These are phyloP conservation scores for Eristalinus aeneus DNA, from an alignment of 2,888 invertebrate genomes.

Conservation along the genomic window DNA sequence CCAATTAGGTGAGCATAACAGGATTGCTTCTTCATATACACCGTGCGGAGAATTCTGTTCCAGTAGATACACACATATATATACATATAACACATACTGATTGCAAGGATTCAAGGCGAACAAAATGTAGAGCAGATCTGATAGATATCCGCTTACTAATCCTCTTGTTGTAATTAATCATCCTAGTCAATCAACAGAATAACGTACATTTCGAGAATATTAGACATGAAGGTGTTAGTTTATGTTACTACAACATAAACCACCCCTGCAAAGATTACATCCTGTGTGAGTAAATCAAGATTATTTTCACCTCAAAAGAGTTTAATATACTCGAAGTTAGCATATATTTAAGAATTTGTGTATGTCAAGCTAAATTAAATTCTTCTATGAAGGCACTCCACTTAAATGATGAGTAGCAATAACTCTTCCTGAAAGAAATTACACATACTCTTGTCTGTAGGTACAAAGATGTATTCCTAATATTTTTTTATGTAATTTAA, in stretches of 20 bases:
- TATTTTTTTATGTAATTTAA: no score
- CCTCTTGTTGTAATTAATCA: conserved; percentile 29
- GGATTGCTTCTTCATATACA: background rate
- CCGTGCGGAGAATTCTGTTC: background rate
- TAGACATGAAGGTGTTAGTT: background rate
- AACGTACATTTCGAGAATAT: conserved; percentile 5
- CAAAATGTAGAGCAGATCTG: background rate
- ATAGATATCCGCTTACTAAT: conserved; percentile 13
- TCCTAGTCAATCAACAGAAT: conserved; percentile 20
- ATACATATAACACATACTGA: background rate
- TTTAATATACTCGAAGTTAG: conserved; percentile 31
- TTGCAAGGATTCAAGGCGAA: background rate
- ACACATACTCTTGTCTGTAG: conserved; percentile 43
- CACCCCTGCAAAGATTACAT: conserved; percentile 10
- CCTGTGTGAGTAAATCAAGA: conserved; percentile 56
- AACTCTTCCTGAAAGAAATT: conserved; percentile 54
- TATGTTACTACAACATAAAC: background rate
- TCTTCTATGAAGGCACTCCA: conserved; percentile 46
- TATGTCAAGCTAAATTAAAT: conserved; percentile 57
- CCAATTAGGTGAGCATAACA: background rate
- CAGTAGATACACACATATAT: background rate
- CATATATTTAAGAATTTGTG: conserved; percentile 6
- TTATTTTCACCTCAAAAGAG: conserved; percentile 60
- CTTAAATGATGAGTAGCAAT: conserved; percentile 65
- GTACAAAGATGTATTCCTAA: conserved; percentile 43